Evolutionary conservation across 2,113 vertebrate species (phyloP).

Genomic region (Nicator chloris): DNA sequence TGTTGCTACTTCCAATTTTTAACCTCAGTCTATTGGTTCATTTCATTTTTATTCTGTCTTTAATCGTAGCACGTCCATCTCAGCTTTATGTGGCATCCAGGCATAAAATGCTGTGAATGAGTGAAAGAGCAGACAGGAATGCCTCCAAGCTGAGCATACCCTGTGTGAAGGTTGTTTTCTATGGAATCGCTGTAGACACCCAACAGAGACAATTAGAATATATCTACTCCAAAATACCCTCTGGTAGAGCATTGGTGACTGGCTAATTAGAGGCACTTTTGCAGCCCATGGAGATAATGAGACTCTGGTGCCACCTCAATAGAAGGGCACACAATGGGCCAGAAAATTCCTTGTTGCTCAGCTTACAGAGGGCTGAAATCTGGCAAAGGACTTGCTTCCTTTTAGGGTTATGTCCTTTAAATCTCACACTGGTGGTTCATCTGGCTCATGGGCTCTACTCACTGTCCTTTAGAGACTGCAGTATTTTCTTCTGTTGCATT

Average conservation of each 20-base stretch:
- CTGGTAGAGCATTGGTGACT: slow-evolving; percentile 58
- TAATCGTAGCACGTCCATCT: slow-evolving; percentile 48
- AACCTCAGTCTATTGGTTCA: slow-evolving; percentile 45
- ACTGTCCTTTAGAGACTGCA: not conserved
- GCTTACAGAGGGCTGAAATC: slow-evolving; percentile 10
- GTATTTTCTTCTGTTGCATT: not conserved
- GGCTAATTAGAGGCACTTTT: slow-evolving; percentile 68
- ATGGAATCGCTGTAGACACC: slow-evolving; percentile 54
- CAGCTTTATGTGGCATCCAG: slow-evolving; percentile 37
- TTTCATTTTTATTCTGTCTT: slow-evolving; percentile 65
- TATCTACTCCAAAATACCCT: slow-evolving; percentile 65
- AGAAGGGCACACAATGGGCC: slow-evolving; percentile 52
- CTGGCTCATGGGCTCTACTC: not conserved
- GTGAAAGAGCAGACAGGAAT: slow-evolving; percentile 45
- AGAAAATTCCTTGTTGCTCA: slow-evolving; percentile 46
- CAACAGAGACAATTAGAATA: slow-evolving; percentile 71
- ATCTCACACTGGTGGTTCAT: not conserved
- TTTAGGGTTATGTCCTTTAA: not conserved
- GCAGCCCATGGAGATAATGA: slow-evolving; percentile 56
- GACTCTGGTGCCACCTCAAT: slow-evolving; percentile 43
- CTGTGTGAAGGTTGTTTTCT: slow-evolving; percentile 62
- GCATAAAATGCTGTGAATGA: slow-evolving; percentile 50
- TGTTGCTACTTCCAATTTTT: slow-evolving; percentile 59
- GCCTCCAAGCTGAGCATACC: slow-evolving; percentile 51
- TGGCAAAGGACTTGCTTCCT: not conserved